Base-by-base conservation (phyloP, 2,797 vertebrate genomes). In the Acridotheres tristis region DNA sequence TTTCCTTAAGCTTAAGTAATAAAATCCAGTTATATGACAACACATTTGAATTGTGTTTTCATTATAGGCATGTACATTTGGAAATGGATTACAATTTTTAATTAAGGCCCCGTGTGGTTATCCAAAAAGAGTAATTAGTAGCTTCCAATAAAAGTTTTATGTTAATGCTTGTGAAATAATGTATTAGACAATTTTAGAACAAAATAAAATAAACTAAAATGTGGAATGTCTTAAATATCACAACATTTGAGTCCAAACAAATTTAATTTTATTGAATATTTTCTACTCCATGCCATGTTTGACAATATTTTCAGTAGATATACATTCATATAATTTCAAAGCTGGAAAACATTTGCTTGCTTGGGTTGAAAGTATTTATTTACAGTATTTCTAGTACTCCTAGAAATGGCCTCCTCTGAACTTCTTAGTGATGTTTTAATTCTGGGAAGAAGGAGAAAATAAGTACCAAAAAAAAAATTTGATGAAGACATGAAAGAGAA, bases 1-100 rank as follows among this genome's bases (percentile, higher is more conserved):
- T 83, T 90, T 89, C 45, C 26, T 81, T 88, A 77, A 92, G n/a
- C 40, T 74, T 76, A 92, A 77, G n/a, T 68, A 92, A 87, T 73
- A 80, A 94, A 92, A 90, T 73, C n/a, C 30, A 61, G 43, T 72
- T 89, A 63, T 85, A 54, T 55, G 74, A 42, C 32, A 85, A 71
- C 3, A 53, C 30, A 85, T 75, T 89, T 74, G 54, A 85, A 71
- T 85, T 80, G 29, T 59, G 50, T 66, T 93, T 94, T 92, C 55
- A 65, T 92, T 95, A 85, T 75, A 92, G 2, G 4, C 26, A 83
- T 74, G 13, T 50, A 62, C 10, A 71, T 79, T 90, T 83, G 89
- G 45, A 65, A 92, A 47, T 47, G 32, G 45, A 74, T 85, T 92
- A 63, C 25, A 63, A 42, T 77, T 85, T 87, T 90, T 95, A 93